Evolutionary conservation across 2,888 invertebrate species (phyloP).

Genomic region (Xestobium rufovillosum): DNA sequence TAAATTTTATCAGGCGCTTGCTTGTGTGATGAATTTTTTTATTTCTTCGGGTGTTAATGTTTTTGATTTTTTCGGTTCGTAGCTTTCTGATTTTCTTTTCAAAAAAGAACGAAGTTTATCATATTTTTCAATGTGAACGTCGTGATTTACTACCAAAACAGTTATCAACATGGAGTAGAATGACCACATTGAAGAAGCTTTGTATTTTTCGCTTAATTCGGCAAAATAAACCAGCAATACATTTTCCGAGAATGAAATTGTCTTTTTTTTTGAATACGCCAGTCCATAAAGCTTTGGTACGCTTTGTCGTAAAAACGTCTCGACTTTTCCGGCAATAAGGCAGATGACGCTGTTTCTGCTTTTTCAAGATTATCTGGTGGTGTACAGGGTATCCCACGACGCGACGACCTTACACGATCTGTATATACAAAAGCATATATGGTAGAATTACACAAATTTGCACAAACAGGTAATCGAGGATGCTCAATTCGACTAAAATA

Average conservation of each 20-base stretch:
- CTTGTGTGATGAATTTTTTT: constrained; percentile 2
- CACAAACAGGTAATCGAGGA: no score
- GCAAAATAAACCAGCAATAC: constrained; percentile 6
- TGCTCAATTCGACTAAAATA: no score
- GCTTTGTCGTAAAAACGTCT: constrained; percentile 1
- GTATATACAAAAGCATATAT: no score
- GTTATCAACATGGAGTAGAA: not conserved
- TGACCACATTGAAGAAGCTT: not conserved
- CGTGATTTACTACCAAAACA: constrained; percentile 1
- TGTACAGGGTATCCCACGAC: no score
- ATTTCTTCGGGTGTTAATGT: not conserved
- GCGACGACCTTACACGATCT: no score
- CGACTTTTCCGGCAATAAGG: not conserved
- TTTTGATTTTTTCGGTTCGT: no score
- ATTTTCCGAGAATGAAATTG: constrained; percentile 9
- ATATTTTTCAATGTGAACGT: constrained; percentile 5
- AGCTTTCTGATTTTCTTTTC: constrained; percentile 1
- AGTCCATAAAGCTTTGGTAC: no score
- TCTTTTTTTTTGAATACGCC: constrained; percentile 7
- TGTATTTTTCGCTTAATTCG: constrained; percentile 1
- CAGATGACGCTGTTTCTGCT: not conserved
- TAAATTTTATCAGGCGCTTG: constrained; percentile 3
- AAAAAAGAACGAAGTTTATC: constrained; percentile 5
- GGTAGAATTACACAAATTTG: no score
- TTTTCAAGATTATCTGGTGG: not conserved